Percentiles rank a stretch among this genome's conserved stretches.
phyloP scores from a whole-genome alignment of 2,797 vertebrate species.

The Corythornis leucogaster region DNA sequence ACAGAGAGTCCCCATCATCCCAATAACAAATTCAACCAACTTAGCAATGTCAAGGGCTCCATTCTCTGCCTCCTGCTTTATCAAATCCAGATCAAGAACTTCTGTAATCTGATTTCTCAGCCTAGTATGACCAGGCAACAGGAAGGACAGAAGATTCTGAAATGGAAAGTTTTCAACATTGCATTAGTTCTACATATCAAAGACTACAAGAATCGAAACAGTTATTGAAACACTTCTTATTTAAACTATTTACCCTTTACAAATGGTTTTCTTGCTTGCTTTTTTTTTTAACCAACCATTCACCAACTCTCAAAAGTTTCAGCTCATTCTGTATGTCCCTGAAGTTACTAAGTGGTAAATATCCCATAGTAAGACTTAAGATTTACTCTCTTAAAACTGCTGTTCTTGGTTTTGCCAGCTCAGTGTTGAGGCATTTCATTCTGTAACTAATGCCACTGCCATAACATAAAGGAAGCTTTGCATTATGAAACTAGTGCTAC shows the following conservation, averaged over 20 bases:
- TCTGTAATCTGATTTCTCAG: conserved; percentile 89
- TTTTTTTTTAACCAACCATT: background rate
- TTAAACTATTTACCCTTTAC: background rate
- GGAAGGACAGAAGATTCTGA: conserved; percentile 90
- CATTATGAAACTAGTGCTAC: background rate
- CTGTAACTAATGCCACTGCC: background rate
- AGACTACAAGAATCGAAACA: background rate
- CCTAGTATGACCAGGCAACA: conserved; percentile 89
- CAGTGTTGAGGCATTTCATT: background rate
- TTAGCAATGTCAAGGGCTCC: conserved; percentile 88
- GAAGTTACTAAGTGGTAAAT: background rate
- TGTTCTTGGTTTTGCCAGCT: background rate
- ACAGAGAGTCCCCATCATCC: conserved; percentile 93
- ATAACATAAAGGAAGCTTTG: background rate
- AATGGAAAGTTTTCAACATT: conserved; percentile 55
- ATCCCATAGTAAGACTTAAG: background rate
- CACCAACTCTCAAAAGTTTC: background rate
- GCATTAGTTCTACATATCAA: conserved; percentile 10
- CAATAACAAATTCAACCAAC: conserved; percentile 90
- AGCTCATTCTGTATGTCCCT: background rate
- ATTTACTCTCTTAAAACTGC: background rate
- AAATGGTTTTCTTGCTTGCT: background rate
- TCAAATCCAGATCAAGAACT: conserved; percentile 90
- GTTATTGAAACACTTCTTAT: background rate
- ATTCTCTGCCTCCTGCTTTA: conserved; percentile 96